A percentile compares a stretch with the other conserved stretches of the same genome.
phyloP scores from a whole-genome alignment of 2,113 vertebrate species.

The Sebastes schlegelii region DNA sequence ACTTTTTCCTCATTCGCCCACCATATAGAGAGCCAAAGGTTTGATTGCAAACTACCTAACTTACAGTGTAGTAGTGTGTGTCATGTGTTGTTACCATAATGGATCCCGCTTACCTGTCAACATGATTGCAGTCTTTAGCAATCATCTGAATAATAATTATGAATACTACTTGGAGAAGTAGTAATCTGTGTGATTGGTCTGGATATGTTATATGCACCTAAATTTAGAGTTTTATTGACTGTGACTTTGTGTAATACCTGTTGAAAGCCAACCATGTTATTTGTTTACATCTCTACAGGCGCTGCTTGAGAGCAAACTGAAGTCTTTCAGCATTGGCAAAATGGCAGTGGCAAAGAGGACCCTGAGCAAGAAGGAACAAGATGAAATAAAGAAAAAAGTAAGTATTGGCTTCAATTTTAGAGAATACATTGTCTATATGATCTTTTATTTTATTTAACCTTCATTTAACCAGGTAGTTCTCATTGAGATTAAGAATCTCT shows the following conservation, averaged over 20 bases:
- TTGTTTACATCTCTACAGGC: constrained; percentile 83
- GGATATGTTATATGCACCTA: background rate
- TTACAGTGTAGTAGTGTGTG: no score
- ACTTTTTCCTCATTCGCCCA: no score
- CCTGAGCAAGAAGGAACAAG: constrained; percentile 97
- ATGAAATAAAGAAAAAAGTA: constrained; percentile 98
- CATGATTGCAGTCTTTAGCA: no score
- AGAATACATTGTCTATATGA: background rate
- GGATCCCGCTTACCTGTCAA: no score
- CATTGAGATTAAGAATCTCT: no score
- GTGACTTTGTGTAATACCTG: background rate
- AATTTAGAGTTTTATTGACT: background rate
- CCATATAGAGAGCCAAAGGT: no score
- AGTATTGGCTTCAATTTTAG: constrained; percentile 1
- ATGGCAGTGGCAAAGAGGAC: constrained; percentile 97
- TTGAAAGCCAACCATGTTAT: background rate
- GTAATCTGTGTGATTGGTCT: background rate
- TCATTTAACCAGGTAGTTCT: no score
- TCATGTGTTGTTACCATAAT: no score
- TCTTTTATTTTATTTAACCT: background rate
- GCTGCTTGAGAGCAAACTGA: constrained; percentile 95
- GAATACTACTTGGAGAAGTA: accelerated
- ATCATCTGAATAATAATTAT: background rate
- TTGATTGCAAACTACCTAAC: no score
- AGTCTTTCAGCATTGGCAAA: constrained; percentile 97